Evolutionary conservation across 2,888 invertebrate genomes (phyloP).

Genomic region (Cantharis flavilabris): DNA sequence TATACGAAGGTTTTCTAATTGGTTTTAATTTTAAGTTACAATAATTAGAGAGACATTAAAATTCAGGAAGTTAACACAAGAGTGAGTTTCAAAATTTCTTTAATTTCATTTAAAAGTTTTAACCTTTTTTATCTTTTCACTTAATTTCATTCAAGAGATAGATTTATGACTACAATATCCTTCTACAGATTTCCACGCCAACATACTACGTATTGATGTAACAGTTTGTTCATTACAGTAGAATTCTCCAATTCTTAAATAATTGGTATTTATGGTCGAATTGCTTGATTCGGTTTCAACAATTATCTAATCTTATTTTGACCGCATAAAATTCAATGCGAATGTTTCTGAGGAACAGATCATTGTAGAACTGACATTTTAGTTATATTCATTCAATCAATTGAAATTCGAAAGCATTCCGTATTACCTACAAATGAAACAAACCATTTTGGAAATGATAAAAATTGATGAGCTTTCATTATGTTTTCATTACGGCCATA

Average conservation of each 20-base stretch:
- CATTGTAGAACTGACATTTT: background rate
- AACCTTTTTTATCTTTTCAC: background rate
- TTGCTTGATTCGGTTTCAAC: background rate
- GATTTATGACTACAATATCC: constrained; percentile 10
- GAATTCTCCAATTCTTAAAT: constrained; percentile 4
- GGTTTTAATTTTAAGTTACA: background rate
- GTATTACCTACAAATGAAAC: too few relatives aligned
- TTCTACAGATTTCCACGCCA: constrained; percentile 1
- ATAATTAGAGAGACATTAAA: background rate
- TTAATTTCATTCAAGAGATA: background rate
- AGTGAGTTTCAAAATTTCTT: background rate
- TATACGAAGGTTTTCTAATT: background rate
- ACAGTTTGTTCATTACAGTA: constrained; percentile 9
- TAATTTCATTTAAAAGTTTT: background rate
- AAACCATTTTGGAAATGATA: too few relatives aligned
- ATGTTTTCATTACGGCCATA: too few relatives aligned
- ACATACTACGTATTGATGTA: background rate
- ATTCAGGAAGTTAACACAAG: background rate
- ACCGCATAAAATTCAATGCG: background rate
- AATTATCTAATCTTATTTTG: background rate
- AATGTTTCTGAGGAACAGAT: background rate
- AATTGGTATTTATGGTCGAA: constrained; percentile 13
- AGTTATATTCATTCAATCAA: background rate
- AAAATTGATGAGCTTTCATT: too few relatives aligned
- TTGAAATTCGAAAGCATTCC: too few relatives aligned